Conservation (phyloP, 2,888 invertebrate species). For the Cephus pygmeus region DNA sequence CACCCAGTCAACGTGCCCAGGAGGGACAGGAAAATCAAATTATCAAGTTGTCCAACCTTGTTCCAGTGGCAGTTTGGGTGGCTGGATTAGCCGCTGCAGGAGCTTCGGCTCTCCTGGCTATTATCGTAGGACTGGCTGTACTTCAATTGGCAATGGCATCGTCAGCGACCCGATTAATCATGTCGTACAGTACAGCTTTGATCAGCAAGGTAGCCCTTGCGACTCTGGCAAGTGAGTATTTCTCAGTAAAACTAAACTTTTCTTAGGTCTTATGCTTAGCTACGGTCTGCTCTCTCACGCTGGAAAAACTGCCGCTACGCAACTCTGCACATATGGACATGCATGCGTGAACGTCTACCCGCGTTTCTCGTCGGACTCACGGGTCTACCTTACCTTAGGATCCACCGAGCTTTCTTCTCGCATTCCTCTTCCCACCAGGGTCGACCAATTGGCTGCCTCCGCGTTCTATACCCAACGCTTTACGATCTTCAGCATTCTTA, state of each 20-base stretch:
- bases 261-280: not conserved
- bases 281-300: not conserved
- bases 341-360: not conserved
- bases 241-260: not conserved
- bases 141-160: constrained; percentile 89
- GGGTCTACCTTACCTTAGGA: not conserved
- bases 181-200: constrained; percentile 82
- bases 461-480: not conserved
- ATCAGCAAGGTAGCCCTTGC: constrained; percentile 83
- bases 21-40: not conserved
- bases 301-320: not conserved
- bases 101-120: constrained; percentile 78
- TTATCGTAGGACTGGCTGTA: constrained; percentile 83
- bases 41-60: constrained; percentile 19
- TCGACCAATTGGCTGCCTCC: not conserved
- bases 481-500: not conserved
- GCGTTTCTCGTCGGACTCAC: not conserved
- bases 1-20: not conserved
- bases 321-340: not conserved
- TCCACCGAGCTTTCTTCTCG: not conserved
- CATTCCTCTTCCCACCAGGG: not conserved
- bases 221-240: constrained; percentile 79
- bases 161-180: constrained; percentile 82
- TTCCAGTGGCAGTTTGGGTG: constrained; percentile 83
- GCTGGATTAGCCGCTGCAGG: constrained; percentile 84